A percentile compares a stretch with the other conserved stretches of the same genome.
phyloP scores from a whole-genome alignment of 2,113 vertebrate species.

The Platichthys flesus region DNA sequence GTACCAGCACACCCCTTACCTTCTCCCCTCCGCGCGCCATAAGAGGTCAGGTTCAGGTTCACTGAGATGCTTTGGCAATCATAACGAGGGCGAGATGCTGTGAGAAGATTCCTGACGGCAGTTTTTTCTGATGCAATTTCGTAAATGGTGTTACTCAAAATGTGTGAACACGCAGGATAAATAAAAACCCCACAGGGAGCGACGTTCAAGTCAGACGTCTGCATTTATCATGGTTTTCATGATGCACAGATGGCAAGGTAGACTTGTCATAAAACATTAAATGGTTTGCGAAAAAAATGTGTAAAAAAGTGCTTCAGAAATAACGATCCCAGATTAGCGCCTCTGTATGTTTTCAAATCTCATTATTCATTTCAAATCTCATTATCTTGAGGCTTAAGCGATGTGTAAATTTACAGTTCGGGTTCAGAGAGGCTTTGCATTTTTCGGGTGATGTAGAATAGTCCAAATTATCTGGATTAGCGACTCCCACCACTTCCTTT shows the following conservation, averaged over 20 bases:
- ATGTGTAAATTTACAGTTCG: slow-evolving; percentile 39
- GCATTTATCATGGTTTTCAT: slow-evolving; percentile 44
- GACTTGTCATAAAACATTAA: slow-evolving; percentile 52
- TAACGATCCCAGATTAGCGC: slow-evolving; percentile 45
- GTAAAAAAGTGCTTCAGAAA: slow-evolving; percentile 36
- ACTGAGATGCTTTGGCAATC: slow-evolving; percentile 46
- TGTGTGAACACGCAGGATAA: slow-evolving; percentile 38
- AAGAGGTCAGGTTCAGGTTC: slow-evolving; percentile 49
- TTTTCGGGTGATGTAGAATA: slow-evolving; percentile 28
- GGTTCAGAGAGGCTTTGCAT: slow-evolving; percentile 6
- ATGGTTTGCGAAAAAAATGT: slow-evolving; percentile 29
- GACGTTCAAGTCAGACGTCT: slow-evolving; percentile 27
- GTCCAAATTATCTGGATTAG: slow-evolving; percentile 43
- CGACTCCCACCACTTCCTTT: slow-evolving; percentile 14
- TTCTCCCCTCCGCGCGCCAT: slow-evolving; percentile 13
- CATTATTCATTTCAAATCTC: slow-evolving; percentile 47
- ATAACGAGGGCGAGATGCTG: slow-evolving; percentile 27
- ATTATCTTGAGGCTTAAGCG: slow-evolving; percentile 33
- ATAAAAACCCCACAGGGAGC: slow-evolving; percentile 39
- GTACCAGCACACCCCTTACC: slow-evolving; percentile 32
- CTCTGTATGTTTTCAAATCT: slow-evolving; percentile 4
- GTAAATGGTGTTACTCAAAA: slow-evolving; percentile 55
- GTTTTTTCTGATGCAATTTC: slow-evolving; percentile 50
- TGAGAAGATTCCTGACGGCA: slow-evolving; percentile 27
- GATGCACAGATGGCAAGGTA: slow-evolving; percentile 53